Evolutionary conservation across 2,797 vertebrate genomes (phyloP).

Genomic region (Lagocephalus sceleratus): DNA sequence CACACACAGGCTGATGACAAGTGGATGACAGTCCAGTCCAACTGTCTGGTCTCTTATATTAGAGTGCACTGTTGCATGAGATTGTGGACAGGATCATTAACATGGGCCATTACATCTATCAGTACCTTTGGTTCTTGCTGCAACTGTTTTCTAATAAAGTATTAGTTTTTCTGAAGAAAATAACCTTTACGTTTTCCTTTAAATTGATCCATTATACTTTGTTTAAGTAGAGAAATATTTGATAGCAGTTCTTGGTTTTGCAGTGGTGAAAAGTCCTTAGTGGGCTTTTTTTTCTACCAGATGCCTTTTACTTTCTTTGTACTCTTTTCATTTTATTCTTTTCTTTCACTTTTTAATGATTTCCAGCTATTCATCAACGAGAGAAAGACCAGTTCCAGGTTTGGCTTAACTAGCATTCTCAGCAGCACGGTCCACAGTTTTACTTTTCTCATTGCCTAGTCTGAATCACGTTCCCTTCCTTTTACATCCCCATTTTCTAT

Average conservation of each 20-base stretch:
- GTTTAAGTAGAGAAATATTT: conserved; percentile 24
- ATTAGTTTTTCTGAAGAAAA: conserved; percentile 18
- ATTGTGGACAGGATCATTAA: conserved; percentile 51
- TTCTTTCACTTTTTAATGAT: conserved; percentile 56
- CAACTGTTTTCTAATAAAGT: conserved; percentile 26
- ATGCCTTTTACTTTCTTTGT: conserved; percentile 33
- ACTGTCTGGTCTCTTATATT: conserved; percentile 20
- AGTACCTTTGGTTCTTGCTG: conserved; percentile 31
- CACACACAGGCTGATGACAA: conserved; percentile 1
- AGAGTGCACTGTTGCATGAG: conserved; percentile 40
- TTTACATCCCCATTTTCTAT: conserved; percentile 40
- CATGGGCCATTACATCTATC: conserved; percentile 37
- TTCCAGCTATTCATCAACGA: conserved; percentile 63
- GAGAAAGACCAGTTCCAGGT: conserved; percentile 51
- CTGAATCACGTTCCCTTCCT: conserved; percentile 45
- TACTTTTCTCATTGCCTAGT: conserved; percentile 48
- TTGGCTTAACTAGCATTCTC: conserved; percentile 51
- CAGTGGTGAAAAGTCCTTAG: conserved; percentile 25
- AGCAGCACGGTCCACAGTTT: conserved; percentile 42
- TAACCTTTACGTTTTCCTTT: conserved; percentile 11
- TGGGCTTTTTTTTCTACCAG: conserved; percentile 16
- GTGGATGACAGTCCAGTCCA: conserved; percentile 11
- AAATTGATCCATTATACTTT: conserved; percentile 13
- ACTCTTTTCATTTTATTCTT: conserved; percentile 43
- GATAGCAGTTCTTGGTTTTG: conserved; percentile 17